These are phyloP conservation scores for Epizoanthus illoricatus DNA, from an alignment of 92 coral and sea anemone genomes.

Conservation along the genomic window DNA sequence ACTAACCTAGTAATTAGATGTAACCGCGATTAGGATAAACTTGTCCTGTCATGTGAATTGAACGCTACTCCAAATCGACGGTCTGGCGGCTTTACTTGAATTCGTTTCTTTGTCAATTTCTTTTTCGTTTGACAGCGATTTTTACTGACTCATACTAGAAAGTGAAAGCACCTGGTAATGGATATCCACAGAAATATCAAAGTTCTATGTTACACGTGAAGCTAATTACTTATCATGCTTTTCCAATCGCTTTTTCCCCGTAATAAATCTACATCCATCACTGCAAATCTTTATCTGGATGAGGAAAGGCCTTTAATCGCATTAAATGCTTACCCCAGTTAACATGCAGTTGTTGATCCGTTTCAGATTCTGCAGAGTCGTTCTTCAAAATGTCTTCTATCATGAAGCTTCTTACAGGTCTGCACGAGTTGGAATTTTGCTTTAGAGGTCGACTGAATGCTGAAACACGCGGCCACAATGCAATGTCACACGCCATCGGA, in stretches of 20 bases:
- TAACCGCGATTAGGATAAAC: conserved; percentile 9
- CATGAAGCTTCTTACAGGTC: conserved; percentile 61
- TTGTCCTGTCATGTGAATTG: neutral
- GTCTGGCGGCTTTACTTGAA: neutral
- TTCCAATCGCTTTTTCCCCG: no score
- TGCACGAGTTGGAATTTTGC: conserved; percentile 7
- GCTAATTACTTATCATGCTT: no score
- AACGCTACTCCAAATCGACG: no score
- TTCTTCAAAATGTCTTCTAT: conserved; percentile 66
- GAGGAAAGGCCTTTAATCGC: neutral
- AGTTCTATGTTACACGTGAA: no score
- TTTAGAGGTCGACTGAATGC: conserved; percentile 43
- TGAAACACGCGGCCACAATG: conserved; percentile 53
- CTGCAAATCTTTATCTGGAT: neutral
- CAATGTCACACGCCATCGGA: neutral
- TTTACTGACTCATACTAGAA: neutral
- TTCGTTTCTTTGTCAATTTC: neutral
- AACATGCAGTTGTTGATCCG: neutral
- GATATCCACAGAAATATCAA: neutral
- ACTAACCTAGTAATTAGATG: neutral
- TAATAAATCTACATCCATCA: neutral
- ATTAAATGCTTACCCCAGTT: conserved; percentile 8
- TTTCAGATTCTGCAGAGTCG: conserved; percentile 21
- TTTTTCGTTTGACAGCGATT: neutral
- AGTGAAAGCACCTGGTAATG: neutral